Base-by-base conservation (phyloP, 2,113 vertebrate genomes). In the Semnornis frantzii region DNA sequence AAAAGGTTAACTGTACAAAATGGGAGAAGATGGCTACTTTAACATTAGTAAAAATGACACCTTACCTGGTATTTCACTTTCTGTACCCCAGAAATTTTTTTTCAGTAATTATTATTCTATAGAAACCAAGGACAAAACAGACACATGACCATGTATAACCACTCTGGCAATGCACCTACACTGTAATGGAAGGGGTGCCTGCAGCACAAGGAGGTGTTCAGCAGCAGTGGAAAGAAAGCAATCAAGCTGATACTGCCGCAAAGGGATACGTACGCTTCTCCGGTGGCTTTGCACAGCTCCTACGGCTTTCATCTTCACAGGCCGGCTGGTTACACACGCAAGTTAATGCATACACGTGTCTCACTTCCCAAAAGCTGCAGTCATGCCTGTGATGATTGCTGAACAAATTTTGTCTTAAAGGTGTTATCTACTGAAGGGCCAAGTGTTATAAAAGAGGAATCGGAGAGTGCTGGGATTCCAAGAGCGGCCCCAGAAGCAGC, bases 231-330 rank as follows among this genome's bases (percentile, higher is more conserved):
- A 27, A 39, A 34, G n/a, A 10, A 44, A 27, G 13, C 63, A 73
- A 1, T 2, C 1, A 6, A 48, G 13, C 10, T 1, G 20, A 5
- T 11, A 69, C 42, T 0, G 3, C 4, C 3, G 17, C 4, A 1
- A 16, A 23, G 12, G 25, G 7, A 4, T 3, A 21, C 0, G 0
- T 9, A 8, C 6, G 72, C 7, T 3, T 5, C n/a, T 42, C 80
- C 17, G 1, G 17, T 2, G 30, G 48, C 17, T 63, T 28, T 39
- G 31, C 20, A 25, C 6, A 33, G 46, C 37, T 52, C 48, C 0
- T 10, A 7, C 33, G 39, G 78, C 55, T 57, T 11, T 54, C 10
- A 2, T 30, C 37, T 15, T 17, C 52, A 9, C 70, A 50, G 34
- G 27, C 42, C 44, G 65, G 34, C 39, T 13, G n/a, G 27, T 18